Evolutionary conservation across 2,888 invertebrate species (phyloP), one percentile per base, ranked within the genome.

Genomic region (Synergus laeviventris): DNA sequence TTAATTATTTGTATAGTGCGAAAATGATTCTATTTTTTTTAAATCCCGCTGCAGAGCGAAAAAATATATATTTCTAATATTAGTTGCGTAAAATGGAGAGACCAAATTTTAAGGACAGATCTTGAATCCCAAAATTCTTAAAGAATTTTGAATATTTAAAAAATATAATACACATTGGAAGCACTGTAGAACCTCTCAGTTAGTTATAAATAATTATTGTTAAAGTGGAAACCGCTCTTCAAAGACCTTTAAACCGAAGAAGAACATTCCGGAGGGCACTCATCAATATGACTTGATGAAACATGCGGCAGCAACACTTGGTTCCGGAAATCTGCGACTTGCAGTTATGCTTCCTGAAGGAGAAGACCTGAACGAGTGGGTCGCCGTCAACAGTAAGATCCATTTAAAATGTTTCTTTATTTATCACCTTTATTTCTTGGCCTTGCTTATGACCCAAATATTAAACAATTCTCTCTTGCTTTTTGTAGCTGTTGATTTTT

Each of bases 291-390:
- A 99, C 92, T 93, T 99, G 91, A 98, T 99, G 98, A 97, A 98
- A 92, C 98, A 98, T 93, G 98, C 98, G n/a, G 98, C 98, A 1
- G 98, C 98, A 78, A 99, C 99, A 0, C 93, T 99, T 61, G 99
- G 99, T 77, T 99, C 98, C 66, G 99, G 99, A 36, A 99, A 99
- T 93, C 93, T 99, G 83, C 93, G 99, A 81, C 94, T 98, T 81
- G 99, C 99, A 62, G 99, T 99, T 76, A 96, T 97, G 94, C 92
- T 99, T 85, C 99, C 99, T 0, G 99, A 99, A 91, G 99, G 99
- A 54, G 99, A 99, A 92, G 99, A 99, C 92, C 94, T 98, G 82
- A 99, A 99, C 90, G 99, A 99, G 93, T 99, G 99, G 99, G 98
- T 99, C 60, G 99, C 99, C 76, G 99, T 99, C 64, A 99, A 99